These are phyloP conservation scores for Linepithema humile DNA, from an alignment of 1,140 invertebrate species.

Conservation along the genomic window DNA sequence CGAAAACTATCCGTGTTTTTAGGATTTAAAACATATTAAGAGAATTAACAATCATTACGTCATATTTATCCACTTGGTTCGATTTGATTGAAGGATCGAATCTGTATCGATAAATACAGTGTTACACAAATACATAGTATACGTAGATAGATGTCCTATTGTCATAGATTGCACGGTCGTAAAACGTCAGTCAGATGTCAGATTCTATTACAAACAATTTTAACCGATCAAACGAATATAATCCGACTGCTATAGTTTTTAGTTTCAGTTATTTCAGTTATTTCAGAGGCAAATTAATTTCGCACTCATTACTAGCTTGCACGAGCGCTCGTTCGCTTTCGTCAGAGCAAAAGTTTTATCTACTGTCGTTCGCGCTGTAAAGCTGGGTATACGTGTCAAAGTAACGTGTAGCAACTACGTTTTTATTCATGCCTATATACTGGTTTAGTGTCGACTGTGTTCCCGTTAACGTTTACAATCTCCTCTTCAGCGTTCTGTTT, in stretches of 20 bases:
- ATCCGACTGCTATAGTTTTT: slow-evolving; percentile 14
- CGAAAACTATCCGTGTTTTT: not conserved
- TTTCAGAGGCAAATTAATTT: slow-evolving; percentile 59
- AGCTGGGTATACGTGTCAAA: slow-evolving; percentile 22
- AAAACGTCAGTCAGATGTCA: not conserved
- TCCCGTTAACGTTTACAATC: not conserved
- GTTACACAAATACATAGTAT: not conserved
- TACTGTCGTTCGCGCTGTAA: not conserved
- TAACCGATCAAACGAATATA: not conserved
- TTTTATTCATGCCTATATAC: slow-evolving; percentile 25
- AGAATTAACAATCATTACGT: not conserved
- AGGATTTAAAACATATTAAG: not conserved
- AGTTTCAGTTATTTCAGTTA: too few species aligned
- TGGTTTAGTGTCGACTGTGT: not conserved
- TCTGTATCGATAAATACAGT: not conserved
- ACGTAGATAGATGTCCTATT: too few species aligned
- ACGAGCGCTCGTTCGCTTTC: not conserved
- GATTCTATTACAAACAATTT: not conserved
- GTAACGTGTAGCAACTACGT: not conserved
- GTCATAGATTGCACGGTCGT: not conserved
- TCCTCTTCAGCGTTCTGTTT: not conserved
- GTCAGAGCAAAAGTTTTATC: slow-evolving; percentile 17
- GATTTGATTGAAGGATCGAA: not conserved
- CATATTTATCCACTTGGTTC: not conserved
- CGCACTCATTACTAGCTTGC: not conserved